phyloP scores from a whole-genome alignment of 37 sponge, comb jelly and placozoan species.

The Cladorhizidae sp. region DNA sequence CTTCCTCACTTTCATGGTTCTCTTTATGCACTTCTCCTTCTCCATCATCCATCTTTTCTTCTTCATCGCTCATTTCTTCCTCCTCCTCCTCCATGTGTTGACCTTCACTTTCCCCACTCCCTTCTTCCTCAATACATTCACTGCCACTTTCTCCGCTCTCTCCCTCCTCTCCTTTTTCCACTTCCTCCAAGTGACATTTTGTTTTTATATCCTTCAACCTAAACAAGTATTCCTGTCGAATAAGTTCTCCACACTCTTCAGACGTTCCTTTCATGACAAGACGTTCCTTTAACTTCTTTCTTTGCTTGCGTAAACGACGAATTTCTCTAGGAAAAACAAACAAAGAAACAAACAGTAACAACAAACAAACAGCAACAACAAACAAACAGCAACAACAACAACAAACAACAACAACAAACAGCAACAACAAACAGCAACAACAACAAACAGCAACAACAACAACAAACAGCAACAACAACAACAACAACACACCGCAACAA shows the following conservation, averaged over 20 bases:
- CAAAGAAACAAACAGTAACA: too few relatives aligned
- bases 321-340: slow-evolving; percentile 34
- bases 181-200: slow-evolving; percentile 45
- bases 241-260: slow-evolving; percentile 41
- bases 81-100: slow-evolving; percentile 28
- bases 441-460: too few relatives aligned
- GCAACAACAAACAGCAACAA: too few relatives aligned
- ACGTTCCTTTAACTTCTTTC: slow-evolving; percentile 56
- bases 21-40: too few relatives aligned
- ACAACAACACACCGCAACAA: too few relatives aligned
- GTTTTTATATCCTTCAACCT: slow-evolving; percentile 53
- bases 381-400: too few relatives aligned
- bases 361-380: too few relatives aligned
- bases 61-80: slow-evolving; percentile 19
- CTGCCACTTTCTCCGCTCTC: background rate
- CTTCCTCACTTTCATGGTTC: background rate
- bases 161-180: slow-evolving; percentile 56
- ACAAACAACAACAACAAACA: too few relatives aligned
- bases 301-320: slow-evolving; percentile 52
- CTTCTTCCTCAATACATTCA: slow-evolving; percentile 21
- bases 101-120: slow-evolving; percentile 4
- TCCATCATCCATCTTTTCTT: background rate
- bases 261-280: slow-evolving; percentile 32
- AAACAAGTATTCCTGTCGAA: slow-evolving; percentile 55
- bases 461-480: too few relatives aligned